Percentiles rank a stretch among this genome's conserved stretches.
phyloP scores from a whole-genome alignment of 2,888 invertebrate genomes.

The Tenthredo scrophulariae region DNA sequence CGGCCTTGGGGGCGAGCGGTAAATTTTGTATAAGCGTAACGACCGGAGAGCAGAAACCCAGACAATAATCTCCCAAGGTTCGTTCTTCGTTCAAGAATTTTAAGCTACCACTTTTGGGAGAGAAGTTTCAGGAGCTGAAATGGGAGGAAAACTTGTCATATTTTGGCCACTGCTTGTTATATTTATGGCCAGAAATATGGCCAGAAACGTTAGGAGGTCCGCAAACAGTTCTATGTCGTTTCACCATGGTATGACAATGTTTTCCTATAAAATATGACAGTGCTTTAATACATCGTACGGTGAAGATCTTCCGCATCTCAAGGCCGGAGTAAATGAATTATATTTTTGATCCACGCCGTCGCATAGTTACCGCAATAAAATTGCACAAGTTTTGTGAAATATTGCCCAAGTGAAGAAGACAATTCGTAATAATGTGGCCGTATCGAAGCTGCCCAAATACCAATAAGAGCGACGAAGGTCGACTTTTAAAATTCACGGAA shows the following conservation, averaged over 20 bases:
- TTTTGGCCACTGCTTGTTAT: slow-evolving; percentile 74
- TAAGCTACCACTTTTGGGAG: slow-evolving; percentile 28
- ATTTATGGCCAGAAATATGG: slow-evolving; percentile 76
- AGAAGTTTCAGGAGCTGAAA: slow-evolving; percentile 39
- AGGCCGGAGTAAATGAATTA: neutral
- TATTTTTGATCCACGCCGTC: slow-evolving; percentile 57
- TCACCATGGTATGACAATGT: slow-evolving; percentile 16
- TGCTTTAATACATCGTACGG: neutral
- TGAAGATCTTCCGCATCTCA: slow-evolving; percentile 25
- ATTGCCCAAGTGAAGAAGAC: slow-evolving; percentile 61
- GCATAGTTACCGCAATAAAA: slow-evolving; percentile 66
- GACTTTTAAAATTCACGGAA: slow-evolving; percentile 17
- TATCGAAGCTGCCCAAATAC: slow-evolving; percentile 57
- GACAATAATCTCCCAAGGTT: slow-evolving; percentile 50
- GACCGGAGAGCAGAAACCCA: slow-evolving; percentile 16
- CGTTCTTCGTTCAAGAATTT: slow-evolving; percentile 9
- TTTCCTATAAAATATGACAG: slow-evolving; percentile 23
- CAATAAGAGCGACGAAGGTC: slow-evolving; percentile 44
- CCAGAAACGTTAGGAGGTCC: slow-evolving; percentile 75
- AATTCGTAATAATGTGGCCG: slow-evolving; percentile 69
- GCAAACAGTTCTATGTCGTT: slow-evolving; percentile 64
- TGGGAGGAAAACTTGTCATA: slow-evolving; percentile 68
- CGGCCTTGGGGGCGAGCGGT: slow-evolving; percentile 8
- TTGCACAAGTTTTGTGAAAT: slow-evolving; percentile 66
- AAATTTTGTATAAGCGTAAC: slow-evolving; percentile 42